Evolutionary conservation across 2,113 vertebrate species (phyloP), one percentile per base, ranked within the genome.

Genomic region (Emydura subglobosa): DNA sequence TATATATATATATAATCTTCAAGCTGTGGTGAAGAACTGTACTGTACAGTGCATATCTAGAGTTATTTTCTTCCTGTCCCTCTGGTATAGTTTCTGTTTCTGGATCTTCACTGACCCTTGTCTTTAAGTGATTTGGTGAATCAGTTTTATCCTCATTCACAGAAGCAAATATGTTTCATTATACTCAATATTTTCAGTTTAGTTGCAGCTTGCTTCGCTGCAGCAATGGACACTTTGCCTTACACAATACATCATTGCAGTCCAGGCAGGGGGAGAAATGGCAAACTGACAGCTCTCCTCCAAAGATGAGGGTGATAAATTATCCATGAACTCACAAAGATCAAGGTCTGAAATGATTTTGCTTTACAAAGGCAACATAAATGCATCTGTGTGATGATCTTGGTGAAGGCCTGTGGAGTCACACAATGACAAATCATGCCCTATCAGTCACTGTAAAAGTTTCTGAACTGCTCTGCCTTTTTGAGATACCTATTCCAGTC

Each of bases 221-320:
- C 3, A 2, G 14, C 42, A 83, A 82, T 87, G 13, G 1, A 3
- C 92, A 65, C 86, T 82, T 95, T 86, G 91, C n/a, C n/a, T 39
- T 3, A 85, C 39, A 53, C 29, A 94, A 39, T n/a, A 27, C 68
- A 83, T 78, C 24, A 50, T 54, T 87, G n/a, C 3, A 76, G 11
- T 44, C 31, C 79, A 9, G 83, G 55, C 53, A 59, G 94, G 89
- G 89, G 25, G 92, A 96, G 88, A 85, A 86, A 93, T 82, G 10
- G 59, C 61, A 91, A 44, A 83, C 49, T 96, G 86, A 94, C 34
- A 79, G 74, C 3, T 12, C 16, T 82, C 2, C 90, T 93, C 87
- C 54, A 85, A 82, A 94, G 54, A n/a, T 79, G 6, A n/a, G 83
- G 22, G 7, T 76, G 86, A 96, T 76, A 39, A 82, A 65, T 89